Evolutionary conservation across 2,888 invertebrate species (phyloP).

Genomic region (Brachyptera risi): DNA sequence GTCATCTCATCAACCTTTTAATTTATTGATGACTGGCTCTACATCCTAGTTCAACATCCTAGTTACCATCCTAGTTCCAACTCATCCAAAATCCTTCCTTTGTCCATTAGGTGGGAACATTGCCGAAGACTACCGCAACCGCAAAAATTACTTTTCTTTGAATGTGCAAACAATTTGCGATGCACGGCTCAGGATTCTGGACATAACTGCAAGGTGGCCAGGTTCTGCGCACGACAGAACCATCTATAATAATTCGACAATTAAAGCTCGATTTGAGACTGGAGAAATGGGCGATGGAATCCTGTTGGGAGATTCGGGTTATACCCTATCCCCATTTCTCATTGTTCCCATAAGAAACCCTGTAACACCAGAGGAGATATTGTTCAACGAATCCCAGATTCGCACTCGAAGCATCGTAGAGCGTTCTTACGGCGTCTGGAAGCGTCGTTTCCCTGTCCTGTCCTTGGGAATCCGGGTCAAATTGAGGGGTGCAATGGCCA

Average conservation of each 20-base stretch:
- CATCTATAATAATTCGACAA: constrained; percentile 35
- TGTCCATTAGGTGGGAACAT: too few relatives aligned
- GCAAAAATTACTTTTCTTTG: background rate
- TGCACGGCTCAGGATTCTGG: constrained; percentile 1
- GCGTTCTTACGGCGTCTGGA: constrained; percentile 34
- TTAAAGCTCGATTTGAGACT: constrained; percentile 32
- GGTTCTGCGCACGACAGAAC: constrained; percentile 37
- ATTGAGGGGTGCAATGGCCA: background rate
- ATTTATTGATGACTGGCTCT: too few relatives aligned
- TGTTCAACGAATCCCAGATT: constrained; percentile 36
- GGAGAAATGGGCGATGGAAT: constrained; percentile 31
- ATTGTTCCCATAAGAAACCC: constrained; percentile 36
- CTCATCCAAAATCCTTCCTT: too few relatives aligned
- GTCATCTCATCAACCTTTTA: too few relatives aligned
- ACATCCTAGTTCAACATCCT: too few relatives aligned
- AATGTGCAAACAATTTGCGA: background rate
- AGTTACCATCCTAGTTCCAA: too few relatives aligned
- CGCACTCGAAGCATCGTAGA: constrained; percentile 35
- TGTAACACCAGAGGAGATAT: constrained; percentile 27
- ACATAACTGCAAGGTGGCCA: constrained; percentile 39
- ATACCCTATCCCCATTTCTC: constrained; percentile 31
- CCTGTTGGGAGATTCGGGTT: constrained; percentile 37
- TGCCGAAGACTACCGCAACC: background rate
- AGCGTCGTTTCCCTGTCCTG: constrained; percentile 28
- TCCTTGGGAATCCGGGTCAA: constrained; percentile 13